A percentile compares a stretch with the other conserved stretches of the same genome.
phyloP scores from a whole-genome alignment of 2,797 vertebrate genomes.

The Xiphophorus birchmanni region DNA sequence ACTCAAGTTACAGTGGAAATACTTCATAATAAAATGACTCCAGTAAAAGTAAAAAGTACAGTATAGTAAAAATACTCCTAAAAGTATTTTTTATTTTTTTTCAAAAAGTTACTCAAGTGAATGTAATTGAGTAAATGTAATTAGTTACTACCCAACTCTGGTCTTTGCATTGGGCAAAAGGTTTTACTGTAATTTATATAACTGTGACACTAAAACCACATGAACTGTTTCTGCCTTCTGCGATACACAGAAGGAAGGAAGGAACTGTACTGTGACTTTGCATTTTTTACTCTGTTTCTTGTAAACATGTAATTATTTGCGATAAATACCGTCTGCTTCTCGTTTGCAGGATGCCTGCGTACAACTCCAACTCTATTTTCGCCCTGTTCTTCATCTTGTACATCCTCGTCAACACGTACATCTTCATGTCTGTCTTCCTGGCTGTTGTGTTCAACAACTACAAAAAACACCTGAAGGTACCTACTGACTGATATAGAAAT shows the following conservation, averaged over 20 bases:
- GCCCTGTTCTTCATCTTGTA: conserved; percentile 91
- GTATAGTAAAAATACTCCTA: too few species aligned
- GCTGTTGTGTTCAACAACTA: conserved; percentile 97
- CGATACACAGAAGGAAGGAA: conserved; percentile 15
- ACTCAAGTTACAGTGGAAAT: too few species aligned
- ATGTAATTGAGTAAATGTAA: too few species aligned
- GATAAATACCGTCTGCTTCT: not conserved
- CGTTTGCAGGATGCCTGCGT: conserved; percentile 91
- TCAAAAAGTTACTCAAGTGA: too few species aligned
- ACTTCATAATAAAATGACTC: too few species aligned
- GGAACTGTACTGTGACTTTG: conserved; percentile 5
- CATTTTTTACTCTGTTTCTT: not conserved
- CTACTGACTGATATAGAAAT: not conserved
- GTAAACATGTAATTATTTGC: not conserved
- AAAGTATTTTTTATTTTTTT: too few species aligned
- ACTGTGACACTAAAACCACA: not conserved
- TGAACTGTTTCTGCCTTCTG: not conserved
- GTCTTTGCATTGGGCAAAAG: not conserved
- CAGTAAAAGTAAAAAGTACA: too few species aligned
- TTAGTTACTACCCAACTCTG: too few species aligned
- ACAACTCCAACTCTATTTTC: conserved; percentile 85
- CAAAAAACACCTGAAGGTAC: conserved; percentile 93
- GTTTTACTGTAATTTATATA: not conserved
- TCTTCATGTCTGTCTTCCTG: conserved; percentile 97
- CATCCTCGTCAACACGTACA: conserved; percentile 92